Conservation (phyloP, 2,113 vertebrate genomes). For the Nyctereutes procyonoides region DNA sequence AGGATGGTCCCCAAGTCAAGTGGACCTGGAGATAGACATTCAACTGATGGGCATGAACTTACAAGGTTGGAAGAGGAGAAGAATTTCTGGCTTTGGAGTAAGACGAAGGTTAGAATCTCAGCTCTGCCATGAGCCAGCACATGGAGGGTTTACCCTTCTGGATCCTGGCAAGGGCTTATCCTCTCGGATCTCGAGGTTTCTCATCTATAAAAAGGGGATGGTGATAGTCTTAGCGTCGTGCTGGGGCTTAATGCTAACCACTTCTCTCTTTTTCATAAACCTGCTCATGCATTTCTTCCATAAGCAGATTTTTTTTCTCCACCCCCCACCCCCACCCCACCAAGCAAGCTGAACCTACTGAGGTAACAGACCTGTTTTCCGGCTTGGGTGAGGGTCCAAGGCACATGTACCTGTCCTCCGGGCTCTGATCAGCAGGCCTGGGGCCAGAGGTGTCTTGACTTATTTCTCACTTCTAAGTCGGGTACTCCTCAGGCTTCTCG, state of each 20-base stretch:
- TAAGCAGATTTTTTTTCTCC: neutral
- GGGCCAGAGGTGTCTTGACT: neutral
- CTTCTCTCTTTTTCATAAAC: neutral
- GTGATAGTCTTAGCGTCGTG: neutral
- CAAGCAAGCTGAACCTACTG: neutral
- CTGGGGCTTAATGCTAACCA: neutral
- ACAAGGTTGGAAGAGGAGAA: neutral
- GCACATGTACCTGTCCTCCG: rapidly evolving
- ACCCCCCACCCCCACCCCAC: neutral
- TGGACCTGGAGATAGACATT: neutral
- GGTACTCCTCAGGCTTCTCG: neutral
- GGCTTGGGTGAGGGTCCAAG: neutral
- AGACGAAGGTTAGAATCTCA: neutral
- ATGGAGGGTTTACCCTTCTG: neutral
- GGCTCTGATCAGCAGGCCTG: neutral
- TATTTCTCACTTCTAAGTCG: neutral
- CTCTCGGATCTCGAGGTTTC: neutral
- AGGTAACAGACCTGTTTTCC: neutral
- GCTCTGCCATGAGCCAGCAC: neutral
- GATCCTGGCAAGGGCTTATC: neutral
- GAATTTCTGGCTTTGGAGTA: neutral
- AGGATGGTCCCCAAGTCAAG: neutral
- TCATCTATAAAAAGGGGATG: neutral
- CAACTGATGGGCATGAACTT: neutral
- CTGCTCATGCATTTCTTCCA: neutral